Evolutionary conservation across 2,797 vertebrate genomes (phyloP).

Genomic region (Euphonia xanthogaster): DNA sequence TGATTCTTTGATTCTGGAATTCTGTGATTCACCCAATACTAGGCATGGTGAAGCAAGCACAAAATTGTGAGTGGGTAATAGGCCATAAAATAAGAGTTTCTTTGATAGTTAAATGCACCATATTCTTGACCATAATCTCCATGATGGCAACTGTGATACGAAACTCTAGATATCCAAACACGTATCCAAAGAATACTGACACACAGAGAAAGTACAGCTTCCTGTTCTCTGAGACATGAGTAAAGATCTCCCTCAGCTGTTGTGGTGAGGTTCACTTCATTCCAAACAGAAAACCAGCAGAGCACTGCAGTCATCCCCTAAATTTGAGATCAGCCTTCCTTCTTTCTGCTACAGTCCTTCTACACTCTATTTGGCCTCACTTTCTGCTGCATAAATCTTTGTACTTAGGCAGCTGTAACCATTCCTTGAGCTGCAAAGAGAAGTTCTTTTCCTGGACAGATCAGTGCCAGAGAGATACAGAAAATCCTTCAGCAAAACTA

Average conservation of each 20-base stretch:
- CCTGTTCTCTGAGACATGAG: neutral
- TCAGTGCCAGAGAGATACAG: neutral
- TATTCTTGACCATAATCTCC: neutral
- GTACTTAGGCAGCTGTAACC: neutral
- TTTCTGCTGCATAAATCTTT: neutral
- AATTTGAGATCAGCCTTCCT: neutral
- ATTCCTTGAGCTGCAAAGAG: neutral
- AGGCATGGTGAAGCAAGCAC: neutral
- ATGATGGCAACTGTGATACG: neutral
- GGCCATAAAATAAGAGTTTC: neutral
- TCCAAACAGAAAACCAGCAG: neutral
- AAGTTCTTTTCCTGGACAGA: neutral
- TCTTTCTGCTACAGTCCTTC: neutral
- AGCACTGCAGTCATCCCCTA: neutral
- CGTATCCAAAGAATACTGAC: rapidly evolving
- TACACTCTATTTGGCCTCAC: neutral
- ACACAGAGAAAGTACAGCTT: neutral
- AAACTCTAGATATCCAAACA: neutral
- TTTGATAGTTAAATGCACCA: neutral
- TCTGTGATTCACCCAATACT: neutral
- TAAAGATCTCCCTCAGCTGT: neutral
- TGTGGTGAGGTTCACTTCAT: neutral
- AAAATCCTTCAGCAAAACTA: neutral
- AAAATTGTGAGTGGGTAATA: neutral
- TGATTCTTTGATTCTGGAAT: neutral